Base-by-base conservation (phyloP, 2,888 invertebrate species). In the Mermis nigrescens region DNA sequence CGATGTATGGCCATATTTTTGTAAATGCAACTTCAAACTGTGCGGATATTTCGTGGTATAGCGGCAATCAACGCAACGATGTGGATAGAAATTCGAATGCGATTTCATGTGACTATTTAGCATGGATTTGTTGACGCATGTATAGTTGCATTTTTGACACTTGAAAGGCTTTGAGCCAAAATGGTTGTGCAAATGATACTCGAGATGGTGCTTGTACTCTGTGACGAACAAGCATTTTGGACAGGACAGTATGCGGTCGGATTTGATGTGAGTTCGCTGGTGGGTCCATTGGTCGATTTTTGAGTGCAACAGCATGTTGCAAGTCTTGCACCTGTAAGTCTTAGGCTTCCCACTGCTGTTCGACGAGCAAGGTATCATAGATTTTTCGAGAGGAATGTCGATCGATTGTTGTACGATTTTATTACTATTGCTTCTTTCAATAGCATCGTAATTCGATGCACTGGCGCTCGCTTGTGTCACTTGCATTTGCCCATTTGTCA, bases 41-140 rank as follows among this genome's bases (percentile, higher is more conserved):
- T 99, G 95, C 69, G 90, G 91, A 73, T 98, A 98, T 72, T 99
- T 99, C 27, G 94, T 92, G 4, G 87, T 90, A 72, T 95, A 98
- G 59, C 83, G 83, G 74, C 98, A 98, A 71, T 91, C 85, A 0
- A 83, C 79, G 73, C 98, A 98, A 31, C 73, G 65, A 61, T 72
- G 75, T 65, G 73, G 74, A 64, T 76, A 77, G 48, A 75, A 72
- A 62, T 77, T 78, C 7, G 78, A 78, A 75, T 98, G 98, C 0
- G 89, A 90, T 72, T 98, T 98, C 71, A 91, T 81, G 73, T 98
- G 98, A 0, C 91, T 92, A 75, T 91, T 95, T 59, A 99, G 79
- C 98, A 99, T 99, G 0, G 94, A 94, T 73, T 92, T 91, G 77
- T 91, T 94, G n/a, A 92, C 91, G 72, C 92, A 94, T 2, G 66